These are phyloP conservation scores for Asobara japonica DNA, from an alignment of 1,140 invertebrate genomes.

Conservation along the genomic window DNA sequence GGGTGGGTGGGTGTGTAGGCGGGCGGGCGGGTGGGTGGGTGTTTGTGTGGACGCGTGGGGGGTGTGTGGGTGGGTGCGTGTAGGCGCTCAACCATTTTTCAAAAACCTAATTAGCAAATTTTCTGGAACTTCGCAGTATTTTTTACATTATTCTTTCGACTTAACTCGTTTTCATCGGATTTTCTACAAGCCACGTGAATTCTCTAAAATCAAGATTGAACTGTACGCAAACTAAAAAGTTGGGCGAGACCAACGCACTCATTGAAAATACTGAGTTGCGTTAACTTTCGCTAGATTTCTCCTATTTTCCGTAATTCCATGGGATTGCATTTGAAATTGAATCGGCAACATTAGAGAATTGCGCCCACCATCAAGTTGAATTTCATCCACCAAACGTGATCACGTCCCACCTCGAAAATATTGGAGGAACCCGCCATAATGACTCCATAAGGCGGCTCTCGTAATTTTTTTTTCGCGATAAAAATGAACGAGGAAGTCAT, in stretches of 20 bases:
- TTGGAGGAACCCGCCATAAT: conserved; percentile 29
- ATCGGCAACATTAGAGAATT: conserved; percentile 46
- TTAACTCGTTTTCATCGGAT: too few relatives aligned
- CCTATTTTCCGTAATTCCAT: conserved; percentile 57
- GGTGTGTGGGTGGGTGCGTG: too few relatives aligned
- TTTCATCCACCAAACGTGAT: conserved; percentile 29
- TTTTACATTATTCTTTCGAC: too few relatives aligned
- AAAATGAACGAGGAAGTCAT: conserved; percentile 39
- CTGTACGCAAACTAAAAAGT: too few relatives aligned
- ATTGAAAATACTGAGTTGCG: conserved; percentile 43
- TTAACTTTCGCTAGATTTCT: conserved; percentile 62
- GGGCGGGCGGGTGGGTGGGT: too few relatives aligned
- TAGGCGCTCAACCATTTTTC: too few relatives aligned
- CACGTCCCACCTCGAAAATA: conserved; percentile 40
- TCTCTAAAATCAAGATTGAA: too few relatives aligned
- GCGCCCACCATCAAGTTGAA: conserved; percentile 13
- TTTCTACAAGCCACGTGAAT: too few relatives aligned
- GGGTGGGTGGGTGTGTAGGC: too few relatives aligned
- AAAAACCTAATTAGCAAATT: too few relatives aligned
- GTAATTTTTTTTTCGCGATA: conserved; percentile 26
- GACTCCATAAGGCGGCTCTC: conserved; percentile 32
- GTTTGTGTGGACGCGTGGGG: too few relatives aligned
- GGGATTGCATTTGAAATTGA: conserved; percentile 57
- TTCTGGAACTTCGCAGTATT: too few relatives aligned
- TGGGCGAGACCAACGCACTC: conserved; percentile 31